Base-by-base conservation (phyloP, 1,140 invertebrate genomes). In the Ostrea edulis region DNA sequence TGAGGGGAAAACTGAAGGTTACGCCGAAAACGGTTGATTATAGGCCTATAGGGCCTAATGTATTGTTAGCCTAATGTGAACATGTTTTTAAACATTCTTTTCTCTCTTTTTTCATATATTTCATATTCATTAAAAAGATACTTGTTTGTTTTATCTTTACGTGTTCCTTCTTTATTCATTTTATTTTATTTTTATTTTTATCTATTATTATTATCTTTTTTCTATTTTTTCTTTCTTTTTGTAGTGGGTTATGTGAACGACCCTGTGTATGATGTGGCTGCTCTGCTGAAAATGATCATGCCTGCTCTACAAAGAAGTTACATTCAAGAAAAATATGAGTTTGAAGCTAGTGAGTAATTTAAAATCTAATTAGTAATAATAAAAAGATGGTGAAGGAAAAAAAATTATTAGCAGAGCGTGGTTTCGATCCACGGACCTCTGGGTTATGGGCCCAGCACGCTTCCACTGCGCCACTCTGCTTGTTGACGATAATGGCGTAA, bases 401-500 rank as follows among this genome's bases (percentile, higher is more conserved):
- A 71, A 71, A 71, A 71, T n/a, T n/a, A 29, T 85, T 91, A 91
- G 90, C 91, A 91, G 91, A 91, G 91, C 89, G 89, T 90, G 91
- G 90, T 92, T 92, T 89, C 90, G 91, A 91, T 91, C 91, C 91
- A 89, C 90, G 91, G 91, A 91, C 90, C 89, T 90, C 91, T 91
- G 91, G 90, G 90, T 91, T 91, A 90, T 91, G 91, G 88, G 91
- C 91, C 91, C 91, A 91, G 91, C 91, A 91, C 91, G 90, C 91
- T 91, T 90, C 91, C 90, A 91, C 91, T 91, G 91, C 91, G 91
- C 91, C 90, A 91, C 91, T 91, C 91, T 91, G 91, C 91, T 91
- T 20, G 17, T 14, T 62, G 58, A 0, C n/a, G 7, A 62, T n/a
- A 5, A 14, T 0, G 12, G 14, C 7, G 0, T 14, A 14, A 62